Conservation (phyloP, 2,797 vertebrate species). For the Hemibagrus guttatus region DNA sequence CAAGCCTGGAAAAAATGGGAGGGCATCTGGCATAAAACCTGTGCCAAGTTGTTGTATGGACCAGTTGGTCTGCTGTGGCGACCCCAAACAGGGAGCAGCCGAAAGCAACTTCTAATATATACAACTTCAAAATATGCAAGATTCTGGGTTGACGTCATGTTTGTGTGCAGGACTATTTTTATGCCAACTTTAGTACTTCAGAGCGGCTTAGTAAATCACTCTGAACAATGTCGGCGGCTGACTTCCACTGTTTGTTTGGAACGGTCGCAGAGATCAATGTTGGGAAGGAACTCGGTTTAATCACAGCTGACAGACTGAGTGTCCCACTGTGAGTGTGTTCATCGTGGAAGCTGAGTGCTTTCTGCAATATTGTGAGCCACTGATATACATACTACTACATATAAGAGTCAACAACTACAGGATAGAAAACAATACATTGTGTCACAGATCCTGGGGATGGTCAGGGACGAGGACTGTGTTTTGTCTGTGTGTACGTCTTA, state of each 20-base stretch:
- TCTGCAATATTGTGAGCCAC: neutral
- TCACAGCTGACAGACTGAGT: conserved; percentile 21
- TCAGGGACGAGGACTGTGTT: neutral
- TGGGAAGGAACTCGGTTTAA: conserved; percentile 4
- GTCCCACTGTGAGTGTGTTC: conserved; percentile 23
- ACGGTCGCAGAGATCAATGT: conserved; percentile 9
- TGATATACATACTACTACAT: neutral
- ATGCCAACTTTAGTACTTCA: neutral
- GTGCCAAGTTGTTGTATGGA: too few relatives aligned
- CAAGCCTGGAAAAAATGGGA: too few relatives aligned
- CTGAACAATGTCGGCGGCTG: neutral
- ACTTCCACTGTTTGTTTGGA: conserved; percentile 1
- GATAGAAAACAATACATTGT: neutral
- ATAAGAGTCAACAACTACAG: neutral
- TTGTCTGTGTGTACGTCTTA: neutral
- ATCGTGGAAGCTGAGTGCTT: neutral
- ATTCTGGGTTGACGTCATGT: neutral
- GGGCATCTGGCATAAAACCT: too few relatives aligned
- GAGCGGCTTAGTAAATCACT: conserved; percentile 4
- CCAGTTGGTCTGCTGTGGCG: too few relatives aligned
- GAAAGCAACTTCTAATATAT: too few relatives aligned
- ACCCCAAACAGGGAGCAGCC: too few relatives aligned
- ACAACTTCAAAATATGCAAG: neutral
- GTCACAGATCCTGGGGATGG: neutral
- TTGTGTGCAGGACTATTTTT: neutral